Conservation (phyloP, 2,888 invertebrate genomes). For the Cosmopolites sordidus region DNA sequence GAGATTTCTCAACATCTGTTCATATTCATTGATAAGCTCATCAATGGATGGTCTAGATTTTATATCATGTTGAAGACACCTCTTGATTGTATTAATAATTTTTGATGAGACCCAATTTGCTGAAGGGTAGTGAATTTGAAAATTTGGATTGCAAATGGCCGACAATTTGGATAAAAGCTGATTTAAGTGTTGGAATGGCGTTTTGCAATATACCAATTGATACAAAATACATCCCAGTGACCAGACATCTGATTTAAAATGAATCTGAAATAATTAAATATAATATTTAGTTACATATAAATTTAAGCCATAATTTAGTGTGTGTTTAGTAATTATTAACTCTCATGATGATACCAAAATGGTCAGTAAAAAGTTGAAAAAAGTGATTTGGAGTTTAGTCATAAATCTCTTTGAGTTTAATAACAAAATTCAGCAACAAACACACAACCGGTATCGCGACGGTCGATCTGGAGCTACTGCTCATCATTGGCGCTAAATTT, state of each 20-base stretch:
- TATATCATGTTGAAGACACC: constrained; percentile 70
- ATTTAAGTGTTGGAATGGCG: constrained; percentile 81
- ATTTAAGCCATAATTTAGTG: too few relatives aligned
- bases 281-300: too few relatives aligned
- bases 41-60: constrained; percentile 69
- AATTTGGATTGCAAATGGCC: constrained; percentile 45
- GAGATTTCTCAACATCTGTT: constrained; percentile 23
- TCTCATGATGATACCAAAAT: too few relatives aligned
- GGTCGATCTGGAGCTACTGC: too few relatives aligned
- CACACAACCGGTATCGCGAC: too few relatives aligned
- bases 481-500: too few relatives aligned
- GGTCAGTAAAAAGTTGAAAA: too few relatives aligned
- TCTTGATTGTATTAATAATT: constrained; percentile 61
- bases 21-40: constrained; percentile 57
- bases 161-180: constrained; percentile 32
- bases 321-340: too few relatives aligned
- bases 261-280: constrained; percentile 63
- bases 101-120: constrained; percentile 54
- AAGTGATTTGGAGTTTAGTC: too few relatives aligned
- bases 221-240: constrained; percentile 96
- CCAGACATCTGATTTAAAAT: constrained; percentile 94
- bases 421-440: too few relatives aligned
- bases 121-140: constrained; percentile 69
- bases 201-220: constrained; percentile 81
- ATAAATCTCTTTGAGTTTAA: too few relatives aligned